Base-by-base conservation (phyloP, 2,113 vertebrate species). In the Onychorhynchus coronatus region DNA sequence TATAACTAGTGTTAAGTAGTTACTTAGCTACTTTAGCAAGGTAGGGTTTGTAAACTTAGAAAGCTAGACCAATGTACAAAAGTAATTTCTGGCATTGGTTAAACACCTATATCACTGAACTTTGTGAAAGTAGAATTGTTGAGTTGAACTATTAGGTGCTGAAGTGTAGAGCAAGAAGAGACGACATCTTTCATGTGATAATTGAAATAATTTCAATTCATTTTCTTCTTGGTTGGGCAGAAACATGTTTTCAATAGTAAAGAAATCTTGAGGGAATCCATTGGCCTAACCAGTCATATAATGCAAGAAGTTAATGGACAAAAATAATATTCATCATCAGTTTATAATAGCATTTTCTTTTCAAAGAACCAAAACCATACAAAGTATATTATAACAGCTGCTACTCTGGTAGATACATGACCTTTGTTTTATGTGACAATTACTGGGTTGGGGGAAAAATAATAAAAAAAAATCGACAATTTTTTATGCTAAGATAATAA, bases 161-260 rank as follows among this genome's bases (percentile, higher is more conserved):
- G 95, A 97, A 94, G 94, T 95, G 83, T 89, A 89, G 56, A 92
- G 92, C 79, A 70, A 95, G 79, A 97, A 88, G 87, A 94, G 85
- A 27, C 1, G 30, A 65, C 6, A 19, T 89, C 73, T 96, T 97
- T 97, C 20, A 33, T 94, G 96, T 92, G 97, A 97, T 98, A 98
- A 98, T 97, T 98, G 97, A 98, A 98, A 98, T 98, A 11, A 95
- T 98, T 97, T 98, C 95, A 95, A 97, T 98, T 97, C 93, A 96
- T 97, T 98, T 98, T 97, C 96, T 97, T 97, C 95, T 97, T 97
- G 91, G 94, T 95, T 92, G 96, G 97, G 95, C 94, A 98, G 97
- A 97, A 98, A 93, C 88, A 88, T 96, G 95, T 98, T 98, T 98
- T 98, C 96, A 96, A 95, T 95, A 96, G 94, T 80, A 95, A 95